Percentiles rank a stretch among this genome's conserved stretches.
phyloP scores from a whole-genome alignment of 2,888 invertebrate species.

The Drosophila suboccidentalis region DNA sequence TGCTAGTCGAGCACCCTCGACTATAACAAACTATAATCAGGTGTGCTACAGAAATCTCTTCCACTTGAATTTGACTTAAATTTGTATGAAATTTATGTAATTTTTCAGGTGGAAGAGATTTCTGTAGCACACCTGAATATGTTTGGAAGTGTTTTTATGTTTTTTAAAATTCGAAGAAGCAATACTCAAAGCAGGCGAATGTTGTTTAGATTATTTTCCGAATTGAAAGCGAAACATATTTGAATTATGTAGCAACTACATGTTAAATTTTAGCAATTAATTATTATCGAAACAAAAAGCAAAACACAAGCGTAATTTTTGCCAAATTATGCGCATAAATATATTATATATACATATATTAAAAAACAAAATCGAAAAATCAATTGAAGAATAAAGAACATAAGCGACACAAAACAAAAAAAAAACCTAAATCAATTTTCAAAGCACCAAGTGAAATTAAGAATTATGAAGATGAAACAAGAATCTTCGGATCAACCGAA shows the following conservation, averaged over 20 bases:
- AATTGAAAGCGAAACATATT: slow-evolving; percentile 63
- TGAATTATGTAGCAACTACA: slow-evolving; percentile 79
- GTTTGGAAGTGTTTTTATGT: neutral
- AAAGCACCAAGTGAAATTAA: slow-evolving; percentile 57
- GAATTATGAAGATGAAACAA: slow-evolving; percentile 2
- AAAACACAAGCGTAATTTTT: slow-evolving; percentile 15
- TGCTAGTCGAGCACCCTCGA: slow-evolving; percentile 13
- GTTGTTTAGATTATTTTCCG: slow-evolving; percentile 31
- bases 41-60: too few species aligned
- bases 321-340: slow-evolving; percentile 15
- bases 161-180: slow-evolving; percentile 43
- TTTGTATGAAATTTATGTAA: too few species aligned
- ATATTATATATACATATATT: slow-evolving; percentile 23
- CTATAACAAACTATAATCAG: neutral
- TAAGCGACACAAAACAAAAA: slow-evolving; percentile 11
- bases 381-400: slow-evolving; percentile 6
- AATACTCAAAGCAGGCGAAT: slow-evolving; percentile 49
- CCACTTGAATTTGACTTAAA: too few species aligned
- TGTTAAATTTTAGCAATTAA: slow-evolving; percentile 75
- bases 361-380: slow-evolving; percentile 15
- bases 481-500: slow-evolving; percentile 11
- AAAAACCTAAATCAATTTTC: slow-evolving; percentile 44
- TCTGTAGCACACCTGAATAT: too few species aligned
- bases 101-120: too few species aligned
- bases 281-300: slow-evolving; percentile 38